These are phyloP conservation scores for Cardiocondyla obscurior DNA, from an alignment of 1,140 invertebrate genomes.

Conservation along the genomic window DNA sequence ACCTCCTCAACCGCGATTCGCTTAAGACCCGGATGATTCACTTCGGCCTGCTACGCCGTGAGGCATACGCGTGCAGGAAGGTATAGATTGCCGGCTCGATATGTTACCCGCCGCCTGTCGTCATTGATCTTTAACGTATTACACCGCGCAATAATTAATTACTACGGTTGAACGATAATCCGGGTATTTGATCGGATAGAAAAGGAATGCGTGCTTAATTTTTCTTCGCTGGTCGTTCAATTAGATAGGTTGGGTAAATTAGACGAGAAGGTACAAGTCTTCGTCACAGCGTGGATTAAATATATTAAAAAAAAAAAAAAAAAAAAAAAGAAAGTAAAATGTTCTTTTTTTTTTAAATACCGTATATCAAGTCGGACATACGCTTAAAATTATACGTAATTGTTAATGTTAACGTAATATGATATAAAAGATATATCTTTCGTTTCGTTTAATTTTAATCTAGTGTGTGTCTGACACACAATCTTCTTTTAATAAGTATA, in stretches of 20 bases:
- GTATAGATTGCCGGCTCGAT: not conserved
- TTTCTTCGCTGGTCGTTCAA: not conserved
- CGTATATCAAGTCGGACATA: not conserved
- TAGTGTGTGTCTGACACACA: not conserved
- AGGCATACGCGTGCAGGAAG: not conserved
- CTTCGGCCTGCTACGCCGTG: slow-evolving; percentile 17
- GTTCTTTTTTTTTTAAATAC: not conserved
- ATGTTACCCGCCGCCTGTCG: not conserved
- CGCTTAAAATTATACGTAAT: not conserved
- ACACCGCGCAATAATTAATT: slow-evolving; percentile 11
- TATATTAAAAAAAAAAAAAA: too few relatives aligned
- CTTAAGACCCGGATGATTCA: slow-evolving; percentile 68
- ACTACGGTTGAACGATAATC: not conserved
- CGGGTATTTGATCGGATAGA: not conserved
- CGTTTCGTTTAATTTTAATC: not conserved
- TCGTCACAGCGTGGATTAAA: not conserved
- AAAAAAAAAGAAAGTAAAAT: too few relatives aligned
- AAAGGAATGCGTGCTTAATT: not conserved
- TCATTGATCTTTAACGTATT: slow-evolving; percentile 49
- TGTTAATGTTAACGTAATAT: not conserved
- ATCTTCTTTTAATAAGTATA: slow-evolving; percentile 67
- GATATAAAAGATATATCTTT: not conserved
- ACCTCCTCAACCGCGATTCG: slow-evolving; percentile 57
- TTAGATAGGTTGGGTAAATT: not conserved
- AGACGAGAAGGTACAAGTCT: not conserved